Percentiles rank a stretch among this genome's conserved stretches.
phyloP scores from a whole-genome alignment of 2,797 vertebrate genomes.

The Taeniopygia guttata region DNA sequence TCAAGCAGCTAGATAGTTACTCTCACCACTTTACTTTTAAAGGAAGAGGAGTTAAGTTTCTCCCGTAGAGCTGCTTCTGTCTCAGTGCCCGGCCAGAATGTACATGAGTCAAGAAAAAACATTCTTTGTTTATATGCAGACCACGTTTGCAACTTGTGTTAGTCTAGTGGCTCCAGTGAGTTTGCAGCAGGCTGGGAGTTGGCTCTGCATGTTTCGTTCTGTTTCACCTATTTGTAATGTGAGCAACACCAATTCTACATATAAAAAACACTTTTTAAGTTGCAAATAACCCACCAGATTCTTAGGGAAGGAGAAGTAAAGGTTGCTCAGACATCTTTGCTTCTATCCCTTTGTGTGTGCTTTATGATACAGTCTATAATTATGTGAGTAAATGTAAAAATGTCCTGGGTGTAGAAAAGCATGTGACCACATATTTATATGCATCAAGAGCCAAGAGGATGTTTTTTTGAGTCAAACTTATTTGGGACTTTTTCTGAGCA shows the following conservation, averaged over 20 bases:
- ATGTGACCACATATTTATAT: rapidly evolving
- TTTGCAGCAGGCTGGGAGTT: not conserved
- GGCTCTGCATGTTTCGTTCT: not conserved
- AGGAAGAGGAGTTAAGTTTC: not conserved
- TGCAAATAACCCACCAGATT: not conserved
- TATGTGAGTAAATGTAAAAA: not conserved
- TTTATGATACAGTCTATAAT: not conserved
- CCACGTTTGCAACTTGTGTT: not conserved
- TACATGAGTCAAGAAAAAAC: not conserved
- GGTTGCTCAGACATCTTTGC: not conserved
- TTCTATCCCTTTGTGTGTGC: not conserved
- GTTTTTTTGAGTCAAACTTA: not conserved
- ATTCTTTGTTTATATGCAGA: not conserved
- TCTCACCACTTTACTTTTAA: not conserved
- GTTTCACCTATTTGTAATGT: not conserved
- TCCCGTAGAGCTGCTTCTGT: not conserved
- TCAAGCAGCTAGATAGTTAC: conserved; percentile 8
- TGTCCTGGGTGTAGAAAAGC: not conserved
- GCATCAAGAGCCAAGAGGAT: rapidly evolving
- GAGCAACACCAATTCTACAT: not conserved
- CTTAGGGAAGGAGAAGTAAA: not conserved
- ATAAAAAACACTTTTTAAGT: not conserved
- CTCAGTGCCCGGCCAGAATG: not conserved
- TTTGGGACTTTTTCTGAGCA: not conserved
- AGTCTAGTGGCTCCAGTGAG: not conserved